A percentile compares a stretch with the other conserved stretches of the same genome.
Conservation (phyloP, 1,140 invertebrate genomes). For the Alviniconcha marisindica region DNA sequence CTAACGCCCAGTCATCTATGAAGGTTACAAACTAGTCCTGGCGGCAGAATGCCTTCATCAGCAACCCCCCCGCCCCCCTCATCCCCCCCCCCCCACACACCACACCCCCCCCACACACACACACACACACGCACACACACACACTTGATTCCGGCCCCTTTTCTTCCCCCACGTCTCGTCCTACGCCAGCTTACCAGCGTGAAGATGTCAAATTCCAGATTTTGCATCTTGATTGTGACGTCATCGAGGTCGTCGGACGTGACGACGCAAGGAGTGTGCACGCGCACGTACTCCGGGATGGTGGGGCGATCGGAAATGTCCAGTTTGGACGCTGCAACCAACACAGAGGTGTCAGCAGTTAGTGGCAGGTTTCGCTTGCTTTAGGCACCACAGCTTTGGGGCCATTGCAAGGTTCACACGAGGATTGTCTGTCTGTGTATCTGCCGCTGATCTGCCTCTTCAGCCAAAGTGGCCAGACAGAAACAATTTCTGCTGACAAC, state of each 20-base stretch:
- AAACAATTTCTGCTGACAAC: no score
- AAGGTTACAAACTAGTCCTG: no score
- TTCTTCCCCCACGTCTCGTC: no score
- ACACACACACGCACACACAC: no score
- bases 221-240: constrained; percentile 52
- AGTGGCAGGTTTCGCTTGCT: not conserved
- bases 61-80: no score
- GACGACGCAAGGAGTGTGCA: constrained; percentile 50
- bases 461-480: no score
- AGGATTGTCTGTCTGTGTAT: not conserved
- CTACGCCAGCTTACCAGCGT: constrained; percentile 69
- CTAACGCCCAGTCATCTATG: no score
- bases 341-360: not conserved
- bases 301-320: constrained; percentile 37
- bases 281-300: constrained; percentile 37
- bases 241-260: constrained; percentile 57
- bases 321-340: no score
- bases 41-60: no score
- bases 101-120: no score
- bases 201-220: constrained; percentile 66
- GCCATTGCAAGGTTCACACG: not conserved
- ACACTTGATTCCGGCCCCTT: no score
- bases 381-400: not conserved
- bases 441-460: not conserved
- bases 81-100: no score